phyloP scores from a whole-genome alignment of 2,888 invertebrate genomes.

The Molanna angustata region DNA sequence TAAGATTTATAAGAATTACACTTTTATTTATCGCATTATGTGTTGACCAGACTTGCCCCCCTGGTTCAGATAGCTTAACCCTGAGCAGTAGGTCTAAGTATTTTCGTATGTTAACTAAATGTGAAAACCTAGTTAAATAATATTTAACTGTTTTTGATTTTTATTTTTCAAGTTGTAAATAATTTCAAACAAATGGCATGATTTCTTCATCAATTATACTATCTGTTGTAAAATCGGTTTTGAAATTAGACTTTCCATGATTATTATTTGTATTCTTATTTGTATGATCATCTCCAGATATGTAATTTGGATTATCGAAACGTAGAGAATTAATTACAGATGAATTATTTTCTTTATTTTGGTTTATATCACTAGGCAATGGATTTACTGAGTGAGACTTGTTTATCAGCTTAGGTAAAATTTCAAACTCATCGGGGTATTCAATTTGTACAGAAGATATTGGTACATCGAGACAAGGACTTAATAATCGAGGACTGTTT shows the following conservation, averaged over 20 bases:
- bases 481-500: conserved; percentile 70
- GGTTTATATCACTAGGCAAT: conserved; percentile 1
- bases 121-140: too few relatives aligned
- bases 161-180: too few relatives aligned
- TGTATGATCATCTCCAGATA: conserved; percentile 21
- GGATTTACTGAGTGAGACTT: conserved; percentile 9
- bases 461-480: conserved; percentile 77
- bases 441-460: conserved; percentile 71
- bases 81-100: too few relatives aligned
- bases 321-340: conserved; percentile 22
- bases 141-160: too few relatives aligned
- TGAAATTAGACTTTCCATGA: conserved; percentile 14
- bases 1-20: too few relatives aligned
- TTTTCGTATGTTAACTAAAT: too few relatives aligned
- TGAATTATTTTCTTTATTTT: conserved; percentile 18
- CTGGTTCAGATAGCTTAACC: too few relatives aligned
- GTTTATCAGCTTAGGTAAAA: conserved; percentile 23
- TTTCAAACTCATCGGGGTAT: conserved; percentile 47
- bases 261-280: conserved; percentile 5
- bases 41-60: too few relatives aligned
- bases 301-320: conserved; percentile 31
- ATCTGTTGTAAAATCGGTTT: conserved; percentile 15
- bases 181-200: conserved; percentile 24
- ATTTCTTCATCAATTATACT: conserved; percentile 23
- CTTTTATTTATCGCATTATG: too few relatives aligned